phyloP scores from a whole-genome alignment of 2,888 invertebrate genomes.

The Plagodis pulveraria region DNA sequence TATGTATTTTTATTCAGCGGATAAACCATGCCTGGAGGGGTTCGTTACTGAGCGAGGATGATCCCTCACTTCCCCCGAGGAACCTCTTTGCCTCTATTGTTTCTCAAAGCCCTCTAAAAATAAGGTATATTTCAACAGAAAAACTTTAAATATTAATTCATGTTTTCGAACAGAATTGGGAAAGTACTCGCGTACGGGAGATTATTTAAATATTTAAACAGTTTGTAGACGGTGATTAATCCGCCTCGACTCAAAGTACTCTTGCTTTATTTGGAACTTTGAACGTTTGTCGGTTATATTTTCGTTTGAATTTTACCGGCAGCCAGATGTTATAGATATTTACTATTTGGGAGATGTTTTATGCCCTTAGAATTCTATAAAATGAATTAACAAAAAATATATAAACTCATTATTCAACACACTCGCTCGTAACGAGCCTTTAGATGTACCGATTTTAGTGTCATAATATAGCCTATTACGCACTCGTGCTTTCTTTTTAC shows the following conservation, averaged over 20 bases:
- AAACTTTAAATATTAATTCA: slow-evolving; percentile 64
- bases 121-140: slow-evolving; percentile 34
- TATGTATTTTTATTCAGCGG: slow-evolving; percentile 62
- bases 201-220: slow-evolving; percentile 74
- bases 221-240: slow-evolving; percentile 63
- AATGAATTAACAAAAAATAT: no score
- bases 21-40: slow-evolving; percentile 63
- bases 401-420: no score
- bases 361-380: no score
- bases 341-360: no score
- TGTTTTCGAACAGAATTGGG: slow-evolving; percentile 54
- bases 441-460: no score
- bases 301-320: no score
- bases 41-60: slow-evolving; percentile 66
- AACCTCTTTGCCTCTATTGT: slow-evolving; percentile 43
- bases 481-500: no score
- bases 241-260: slow-evolving; percentile 22
- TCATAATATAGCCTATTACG: no score
- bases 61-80: slow-evolving; percentile 50
- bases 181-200: slow-evolving; percentile 62
- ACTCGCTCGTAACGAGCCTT: no score
- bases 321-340: no score
- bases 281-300: no score
- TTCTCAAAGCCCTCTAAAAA: slow-evolving; percentile 38
- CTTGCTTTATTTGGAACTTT: neutral